Conservation (phyloP, 2,797 vertebrate genomes). For the Tinamus major region DNA sequence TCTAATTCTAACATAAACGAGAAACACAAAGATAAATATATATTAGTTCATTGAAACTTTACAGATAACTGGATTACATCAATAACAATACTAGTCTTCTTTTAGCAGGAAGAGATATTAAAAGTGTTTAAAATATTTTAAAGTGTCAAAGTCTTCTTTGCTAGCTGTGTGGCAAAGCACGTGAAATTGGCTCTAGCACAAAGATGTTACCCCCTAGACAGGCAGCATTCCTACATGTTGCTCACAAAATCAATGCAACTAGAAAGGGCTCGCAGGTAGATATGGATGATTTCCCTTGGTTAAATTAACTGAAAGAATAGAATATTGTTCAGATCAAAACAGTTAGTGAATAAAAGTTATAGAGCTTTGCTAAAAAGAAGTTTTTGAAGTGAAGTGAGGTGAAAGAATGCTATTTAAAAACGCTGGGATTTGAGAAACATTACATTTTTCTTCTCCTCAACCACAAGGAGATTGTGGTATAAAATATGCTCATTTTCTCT, state of each 20-base stretch:
- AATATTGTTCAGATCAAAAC: not conserved
- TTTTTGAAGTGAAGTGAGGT: not conserved
- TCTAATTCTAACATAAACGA: slow-evolving; percentile 40
- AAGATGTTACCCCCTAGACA: not conserved
- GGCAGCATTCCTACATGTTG: not conserved
- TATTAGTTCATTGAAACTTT: slow-evolving; percentile 27
- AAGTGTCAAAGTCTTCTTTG: not conserved
- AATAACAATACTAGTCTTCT: not conserved
- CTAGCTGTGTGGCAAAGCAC: not conserved
- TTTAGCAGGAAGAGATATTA: not conserved
- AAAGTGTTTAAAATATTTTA: not conserved
- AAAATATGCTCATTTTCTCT: not conserved
- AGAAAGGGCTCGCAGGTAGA: not conserved
- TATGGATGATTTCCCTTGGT: not conserved
- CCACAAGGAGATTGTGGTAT: not conserved
- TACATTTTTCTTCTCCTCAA: not conserved
- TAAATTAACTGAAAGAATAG: not conserved
- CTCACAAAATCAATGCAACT: not conserved
- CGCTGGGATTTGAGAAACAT: not conserved
- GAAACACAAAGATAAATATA: slow-evolving; percentile 39
- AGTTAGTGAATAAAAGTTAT: not conserved
- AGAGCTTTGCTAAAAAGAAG: not conserved
- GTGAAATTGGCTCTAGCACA: not conserved
- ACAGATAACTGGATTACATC: not conserved
- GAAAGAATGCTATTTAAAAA: not conserved